These are phyloP conservation scores for Scelioninae gen. 1 DNA, from an alignment of 2,888 invertebrate species.

Conservation along the genomic window DNA sequence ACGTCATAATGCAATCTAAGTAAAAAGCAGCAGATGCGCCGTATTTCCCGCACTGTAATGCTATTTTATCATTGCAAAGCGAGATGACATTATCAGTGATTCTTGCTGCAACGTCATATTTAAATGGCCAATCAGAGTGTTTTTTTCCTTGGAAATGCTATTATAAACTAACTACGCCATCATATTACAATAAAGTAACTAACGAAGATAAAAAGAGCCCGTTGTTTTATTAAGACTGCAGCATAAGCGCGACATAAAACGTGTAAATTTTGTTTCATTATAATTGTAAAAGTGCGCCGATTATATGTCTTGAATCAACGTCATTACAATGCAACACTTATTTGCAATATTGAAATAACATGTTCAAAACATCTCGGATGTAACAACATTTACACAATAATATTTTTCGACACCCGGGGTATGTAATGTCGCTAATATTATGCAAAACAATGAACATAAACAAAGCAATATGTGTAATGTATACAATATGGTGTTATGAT, in stretches of 20 bases:
- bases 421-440: background rate
- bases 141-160: constrained; percentile 22
- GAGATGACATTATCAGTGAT: constrained; percentile 24
- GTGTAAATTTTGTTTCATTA: constrained; percentile 16
- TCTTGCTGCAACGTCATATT: constrained; percentile 31
- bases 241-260: constrained; percentile 1
- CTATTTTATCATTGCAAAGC: constrained; percentile 19
- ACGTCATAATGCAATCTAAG: background rate
- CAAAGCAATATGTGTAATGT: too few species aligned
- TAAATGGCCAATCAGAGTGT: constrained; percentile 17
- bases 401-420: constrained; percentile 14
- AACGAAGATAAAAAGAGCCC: background rate
- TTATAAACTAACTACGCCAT: constrained; percentile 28
- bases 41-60: background rate
- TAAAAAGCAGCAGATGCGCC: background rate
- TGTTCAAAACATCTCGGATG: constrained; percentile 13
- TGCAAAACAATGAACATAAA: too few species aligned
- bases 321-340: background rate
- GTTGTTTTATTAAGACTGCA: constrained; percentile 10
- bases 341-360: constrained; percentile 12
- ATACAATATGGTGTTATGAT: too few species aligned
- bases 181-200: background rate
- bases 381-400: constrained; percentile 7
- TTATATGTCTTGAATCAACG: background rate
- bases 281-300: background rate